Base-by-base conservation (phyloP, 2,888 invertebrate species). In the Eurytoma californica region DNA sequence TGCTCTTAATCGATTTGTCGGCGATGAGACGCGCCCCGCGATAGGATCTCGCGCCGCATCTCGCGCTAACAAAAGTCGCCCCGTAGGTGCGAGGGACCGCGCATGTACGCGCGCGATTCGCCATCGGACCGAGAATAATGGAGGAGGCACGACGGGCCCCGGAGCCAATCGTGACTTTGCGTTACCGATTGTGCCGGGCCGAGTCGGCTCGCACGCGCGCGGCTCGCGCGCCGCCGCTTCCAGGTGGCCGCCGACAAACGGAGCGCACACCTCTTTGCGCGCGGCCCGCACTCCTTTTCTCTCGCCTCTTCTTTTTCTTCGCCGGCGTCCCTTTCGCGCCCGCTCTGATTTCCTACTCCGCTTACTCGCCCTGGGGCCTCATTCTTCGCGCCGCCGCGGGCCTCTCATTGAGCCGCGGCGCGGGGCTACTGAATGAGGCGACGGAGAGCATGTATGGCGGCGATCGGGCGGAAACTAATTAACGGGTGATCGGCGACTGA, bases 181-280 rank as follows among this genome's bases (percentile, higher is more conserved):
- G 86, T 83, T 87, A 86, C 83, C 67, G 84, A 88, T 30, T 39
- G 88, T 88, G n/a, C n/a, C n/a, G n/a, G n/a, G 88, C 88, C 87
- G 85, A 81, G 47, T 14, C 47, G 9, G 63, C 51, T 28, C 47
- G 49, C 82, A 80, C 83, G 85, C 85, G 86, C 86, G 87, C 87
- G 84, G 85, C 79, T 75, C 55, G 13, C n/a, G 47, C n/a, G n/a
- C n/a, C 30, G 3, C 75, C 72, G 80, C 86, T 85, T 84, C 87
- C 88, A 88, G 88, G 88, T 88, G 75, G 79, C 57, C 75, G n/a
- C 72, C 66, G 72, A 60, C 68, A 72, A 73, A 72, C 77, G 66
- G 30, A 67, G 28, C 9, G 18, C 13, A 3, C 20, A 18, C 47
- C 13, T 39, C 58, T 70, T 4, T 7, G 4, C 39, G 4, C 4